A percentile compares a stretch with the other conserved stretches of the same genome.
Conservation (phyloP, 35 echinoderm and acorn worm genomes). For the Hemicentrotus pulcherrimus region DNA sequence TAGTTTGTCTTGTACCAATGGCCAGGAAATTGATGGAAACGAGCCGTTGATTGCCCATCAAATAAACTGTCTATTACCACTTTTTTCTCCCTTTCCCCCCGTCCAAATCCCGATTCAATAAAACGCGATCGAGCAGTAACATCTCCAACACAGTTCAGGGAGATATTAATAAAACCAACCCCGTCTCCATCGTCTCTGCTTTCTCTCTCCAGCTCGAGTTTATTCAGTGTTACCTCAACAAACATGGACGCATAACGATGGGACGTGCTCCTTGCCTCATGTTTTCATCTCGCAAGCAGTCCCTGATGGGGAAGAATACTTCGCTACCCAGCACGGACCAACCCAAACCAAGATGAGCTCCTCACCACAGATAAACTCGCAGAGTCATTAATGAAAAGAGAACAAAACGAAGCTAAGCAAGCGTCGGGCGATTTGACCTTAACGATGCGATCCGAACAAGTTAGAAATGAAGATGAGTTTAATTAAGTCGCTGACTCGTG, state of each 20-base stretch:
- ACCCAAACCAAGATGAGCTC: constrained; percentile 9
- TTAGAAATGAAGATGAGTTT: constrained; percentile 55
- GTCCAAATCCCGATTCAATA: constrained; percentile 27
- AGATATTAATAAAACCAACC: constrained; percentile 48
- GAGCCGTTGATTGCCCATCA: constrained; percentile 41
- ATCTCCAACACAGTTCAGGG: background rate
- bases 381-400: constrained; percentile 39
- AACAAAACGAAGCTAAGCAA: constrained; percentile 38
- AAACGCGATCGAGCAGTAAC: background rate
- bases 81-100: background rate
- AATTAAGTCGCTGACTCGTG: constrained; percentile 43
- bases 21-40: constrained; percentile 52
- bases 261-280: constrained; percentile 18
- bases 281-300: background rate
- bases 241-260: background rate
- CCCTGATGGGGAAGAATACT: constrained; percentile 3
- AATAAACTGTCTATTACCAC: constrained; percentile 43
- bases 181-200: background rate
- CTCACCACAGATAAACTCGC: constrained; percentile 31
- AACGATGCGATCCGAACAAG: constrained; percentile 52
- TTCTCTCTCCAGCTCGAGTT: constrained; percentile 8
- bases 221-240: constrained; percentile 43
- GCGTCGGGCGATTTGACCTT: constrained; percentile 50
- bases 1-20: constrained; percentile 42
- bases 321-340: constrained; percentile 14